These are phyloP conservation scores for Lithophane semibrunnea DNA, from an alignment of 2,888 invertebrate genomes.

Conservation along the genomic window DNA sequence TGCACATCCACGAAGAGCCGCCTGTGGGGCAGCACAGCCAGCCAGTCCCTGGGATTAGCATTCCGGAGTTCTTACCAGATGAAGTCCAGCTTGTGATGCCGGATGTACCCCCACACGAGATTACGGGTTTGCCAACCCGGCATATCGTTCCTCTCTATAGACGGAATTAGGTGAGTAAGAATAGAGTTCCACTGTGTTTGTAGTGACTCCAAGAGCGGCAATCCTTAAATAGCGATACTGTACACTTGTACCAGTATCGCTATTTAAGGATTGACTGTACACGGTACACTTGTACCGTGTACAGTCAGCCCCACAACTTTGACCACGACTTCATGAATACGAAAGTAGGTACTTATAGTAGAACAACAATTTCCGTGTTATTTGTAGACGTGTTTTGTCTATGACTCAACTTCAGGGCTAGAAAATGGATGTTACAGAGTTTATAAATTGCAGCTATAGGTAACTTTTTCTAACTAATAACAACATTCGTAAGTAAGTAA, in stretches of 20 bases:
- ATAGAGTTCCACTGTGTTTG: background rate
- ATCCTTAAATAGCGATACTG: background rate
- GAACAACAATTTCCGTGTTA: background rate
- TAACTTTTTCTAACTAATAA: background rate
- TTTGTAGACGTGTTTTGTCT: background rate
- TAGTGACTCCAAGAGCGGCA: background rate
- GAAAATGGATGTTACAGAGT: background rate
- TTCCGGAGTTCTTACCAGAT: constrained; percentile 87
- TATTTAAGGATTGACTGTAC: too few species aligned
- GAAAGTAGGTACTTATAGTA: background rate
- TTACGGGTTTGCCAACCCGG: constrained; percentile 73
- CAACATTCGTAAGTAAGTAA: background rate
- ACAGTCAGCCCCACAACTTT: background rate
- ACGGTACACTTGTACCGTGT: background rate
- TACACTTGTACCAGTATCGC: too few species aligned
- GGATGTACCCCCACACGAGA: constrained; percentile 73
- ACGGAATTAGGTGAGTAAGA: constrained; percentile 71
- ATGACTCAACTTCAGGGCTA: background rate
- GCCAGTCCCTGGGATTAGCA: constrained; percentile 80
- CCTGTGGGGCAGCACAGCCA: constrained; percentile 80
- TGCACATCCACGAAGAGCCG: constrained; percentile 83
- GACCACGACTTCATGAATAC: background rate
- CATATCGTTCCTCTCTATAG: constrained; percentile 80
- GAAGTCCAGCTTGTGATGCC: constrained; percentile 75
- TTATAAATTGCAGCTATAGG: background rate